Evolutionary conservation across 2,797 vertebrate genomes (phyloP), one percentile per base, ranked within the genome.

Genomic region (Anguilla megastoma): DNA sequence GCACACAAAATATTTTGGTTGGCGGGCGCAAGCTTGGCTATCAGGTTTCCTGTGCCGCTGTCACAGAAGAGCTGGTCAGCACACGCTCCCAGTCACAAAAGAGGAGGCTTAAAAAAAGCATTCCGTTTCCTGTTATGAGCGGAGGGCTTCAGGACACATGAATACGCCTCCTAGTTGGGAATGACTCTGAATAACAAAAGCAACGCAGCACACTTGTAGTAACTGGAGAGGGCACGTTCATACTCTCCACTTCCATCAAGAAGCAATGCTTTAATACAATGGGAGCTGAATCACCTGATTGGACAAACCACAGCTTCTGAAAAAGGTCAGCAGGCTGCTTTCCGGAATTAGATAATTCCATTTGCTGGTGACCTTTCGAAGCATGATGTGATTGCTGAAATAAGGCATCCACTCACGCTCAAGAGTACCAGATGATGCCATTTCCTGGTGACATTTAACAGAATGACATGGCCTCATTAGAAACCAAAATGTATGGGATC

Each of bases 361-460:
- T 85, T 85, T 66, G 21, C 33, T 87, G 71, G 5, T 60, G 27
- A 85, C 85, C 27, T 60, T 79, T 18, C 48, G 54, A 8, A 54
- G 52, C 41, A 48, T 63, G 52, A 85, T 14, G 58, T 21, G 50
- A 58, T 36, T 30, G 66, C 7, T 50, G 45, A 82, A 82, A 82
- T 50, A 50, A 82, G 36, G 36, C 36, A 80, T 48, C 45, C 45
- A 48, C 79, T 82, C 76, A 79, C 54, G n/a, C 45, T 84, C 21
- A 71, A 41, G 56, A 52, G 24, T 21, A 30, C 56, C 60, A 45
- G 27, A 86, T 50, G 18, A 48, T 86, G 87, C 87, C 90, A 91
- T 89, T 93, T 88, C 85, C 79, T 74, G 83, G 7, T 63, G 88
- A 92, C 90, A 89, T 93, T 89, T 91, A 90, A 83, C 33, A 24